Evolutionary conservation across 2,888 invertebrate species (phyloP), one percentile per base, ranked within the genome.

Genomic region (Papilio demoleus): DNA sequence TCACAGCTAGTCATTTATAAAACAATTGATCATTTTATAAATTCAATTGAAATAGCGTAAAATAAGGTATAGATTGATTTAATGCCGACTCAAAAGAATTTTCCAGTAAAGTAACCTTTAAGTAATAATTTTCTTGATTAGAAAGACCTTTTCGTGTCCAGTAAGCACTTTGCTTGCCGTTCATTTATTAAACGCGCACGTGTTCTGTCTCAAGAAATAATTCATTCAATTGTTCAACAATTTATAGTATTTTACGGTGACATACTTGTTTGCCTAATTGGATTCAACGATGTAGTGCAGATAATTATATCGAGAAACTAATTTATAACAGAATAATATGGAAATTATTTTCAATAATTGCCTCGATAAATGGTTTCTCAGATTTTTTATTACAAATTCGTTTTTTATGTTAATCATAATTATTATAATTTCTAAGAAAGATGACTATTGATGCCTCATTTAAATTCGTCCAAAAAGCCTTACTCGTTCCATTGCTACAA

Each of bases 111-210:
- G n/a, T 70, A 71, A 71, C 72, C 72, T 73, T 71, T 71, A 73
- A 70, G 63, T 71, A 70, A 68, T 70, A 73, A 71, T 73, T 71
- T 71, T 61, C 63, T 69, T 71, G 73, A 73, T 74, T 72, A 71
- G 68, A 70, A 65, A 71, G 74, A 72, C 72, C 72, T 72, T 73
- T 72, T 71, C 71, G 70, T 74, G 72, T 72, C 69, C 71, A 71
- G 47, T 70, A 59, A 67, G 71, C 66, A 72, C 59, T 36, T 61
- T 60, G 70, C 34, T 38, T 50, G 53, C 22, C 19, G 56, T 73
- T 77, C 75, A 76, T 77, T 77, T 77, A 77, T 76, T 74, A 72
- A 74, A 70, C 71, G 62, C 73, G 75, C 77, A 79, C 77, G 77
- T 79, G 78, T 74, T 53, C 70, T 60, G 40, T 67, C 65, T 66